Conservation (phyloP, 2,797 vertebrate species). For the Ispidina picta region DNA sequence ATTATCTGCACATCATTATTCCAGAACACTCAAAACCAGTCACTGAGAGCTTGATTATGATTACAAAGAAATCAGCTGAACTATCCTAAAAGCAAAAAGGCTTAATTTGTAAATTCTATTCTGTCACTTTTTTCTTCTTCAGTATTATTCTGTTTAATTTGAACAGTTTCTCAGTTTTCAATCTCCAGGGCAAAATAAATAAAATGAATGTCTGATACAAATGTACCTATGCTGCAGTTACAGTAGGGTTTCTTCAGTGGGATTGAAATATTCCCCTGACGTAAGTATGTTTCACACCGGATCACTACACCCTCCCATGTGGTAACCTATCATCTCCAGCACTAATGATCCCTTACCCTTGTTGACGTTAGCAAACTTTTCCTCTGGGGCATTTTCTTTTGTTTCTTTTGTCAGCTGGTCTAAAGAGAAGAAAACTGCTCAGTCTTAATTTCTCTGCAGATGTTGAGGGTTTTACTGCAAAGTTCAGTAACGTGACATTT, state of each 20-base stretch:
- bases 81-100: constrained; percentile 1
- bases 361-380: constrained; percentile 54
- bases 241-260: constrained; percentile 40
- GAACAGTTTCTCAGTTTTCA: constrained; percentile 13
- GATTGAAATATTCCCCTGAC: constrained; percentile 53
- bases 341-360: constrained; percentile 55
- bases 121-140: constrained; percentile 30
- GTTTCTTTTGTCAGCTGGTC: constrained; percentile 55
- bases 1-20: constrained; percentile 13
- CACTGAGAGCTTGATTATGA: constrained; percentile 20
- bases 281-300: constrained; percentile 12
- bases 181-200: neutral
- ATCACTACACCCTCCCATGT: constrained; percentile 36
- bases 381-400: constrained; percentile 42
- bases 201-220: constrained; percentile 26
- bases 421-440: constrained; percentile 22
- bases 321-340: constrained; percentile 42
- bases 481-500: neutral
- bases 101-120: constrained; percentile 34
- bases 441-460: constrained; percentile 33
- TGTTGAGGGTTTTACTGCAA: constrained; percentile 2
- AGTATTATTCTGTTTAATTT: constrained; percentile 5
- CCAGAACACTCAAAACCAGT: neutral
- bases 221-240: constrained; percentile 28
- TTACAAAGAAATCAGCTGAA: constrained; percentile 27